Evolutionary conservation across 2,888 invertebrate species (phyloP), one percentile per base, ranked within the genome.

Genomic region (Tuta absoluta): DNA sequence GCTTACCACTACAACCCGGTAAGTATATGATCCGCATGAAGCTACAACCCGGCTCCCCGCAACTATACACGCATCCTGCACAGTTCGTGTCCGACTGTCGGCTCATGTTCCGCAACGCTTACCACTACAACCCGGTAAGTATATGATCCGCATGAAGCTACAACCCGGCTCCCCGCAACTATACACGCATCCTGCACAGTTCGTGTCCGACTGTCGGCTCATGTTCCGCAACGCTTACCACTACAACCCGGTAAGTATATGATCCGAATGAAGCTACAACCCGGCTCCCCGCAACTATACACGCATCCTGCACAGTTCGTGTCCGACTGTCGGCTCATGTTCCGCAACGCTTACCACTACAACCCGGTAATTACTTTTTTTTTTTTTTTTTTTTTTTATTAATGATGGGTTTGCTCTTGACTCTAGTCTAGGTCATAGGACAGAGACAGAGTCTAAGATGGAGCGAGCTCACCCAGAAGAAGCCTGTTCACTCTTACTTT

Each of bases 151-250:
- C n/a, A n/a, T n/a, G n/a, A n/a, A n/a, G n/a, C n/a, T n/a, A n/a
- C n/a, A n/a, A n/a, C n/a, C n/a, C n/a, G n/a, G n/a, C n/a, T n/a
- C n/a, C n/a, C n/a, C n/a, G n/a, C n/a, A n/a, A n/a, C n/a, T n/a
- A n/a, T n/a, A 37, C 58, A 37, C 62, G 53, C 41, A 38, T 59
- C 41, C 37, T 12, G 19, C 14, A 75, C 94, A 95, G 73, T 95
- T 98, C 84, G 93, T 98, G 65, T 90, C 93, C 65, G 98, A 98
- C 89, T 94, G 96, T 69, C 93, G 96, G 66, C 93, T 96, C 75
- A 95, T 98, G 84, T 98, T 98, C 91, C 95, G 94, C 83, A 98
- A 98, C 92, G 98, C 97, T 49, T 96, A 95, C 82, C 92, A 93
- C 21, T 97, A 95, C 41, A n/a, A 45, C 33, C 33, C 48, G 21